Conservation (phyloP, 2,797 vertebrate genomes). For the Labroides dimidiatus region DNA sequence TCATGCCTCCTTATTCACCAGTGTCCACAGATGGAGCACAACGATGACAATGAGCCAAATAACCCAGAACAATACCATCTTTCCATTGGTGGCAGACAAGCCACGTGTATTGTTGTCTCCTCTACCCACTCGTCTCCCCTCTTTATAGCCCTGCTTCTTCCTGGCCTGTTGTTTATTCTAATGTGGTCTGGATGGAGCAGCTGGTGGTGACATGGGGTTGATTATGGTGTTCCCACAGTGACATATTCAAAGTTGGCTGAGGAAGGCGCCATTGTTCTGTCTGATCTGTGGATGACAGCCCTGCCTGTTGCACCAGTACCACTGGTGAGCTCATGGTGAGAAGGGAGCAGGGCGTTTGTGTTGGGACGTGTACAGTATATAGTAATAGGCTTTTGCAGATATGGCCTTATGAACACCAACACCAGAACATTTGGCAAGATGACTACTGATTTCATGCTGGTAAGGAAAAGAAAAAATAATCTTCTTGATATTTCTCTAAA, state of each 20-base stretch:
- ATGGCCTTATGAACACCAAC: not conserved
- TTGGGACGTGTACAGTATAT: slow-evolving; percentile 27
- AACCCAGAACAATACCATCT: slow-evolving; percentile 72
- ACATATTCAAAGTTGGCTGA: slow-evolving; percentile 76
- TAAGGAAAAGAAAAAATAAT: too few species aligned
- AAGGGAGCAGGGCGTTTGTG: slow-evolving; percentile 50
- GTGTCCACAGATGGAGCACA: slow-evolving; percentile 64
- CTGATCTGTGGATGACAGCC: slow-evolving; percentile 85
- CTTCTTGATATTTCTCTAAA: too few species aligned
- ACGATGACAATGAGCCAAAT: slow-evolving; percentile 64
- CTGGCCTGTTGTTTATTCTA: slow-evolving; percentile 77
- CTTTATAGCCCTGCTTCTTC: slow-evolving; percentile 66
- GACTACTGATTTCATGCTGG: too few species aligned
- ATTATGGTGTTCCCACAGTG: slow-evolving; percentile 84
- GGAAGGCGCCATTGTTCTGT: slow-evolving; percentile 76
- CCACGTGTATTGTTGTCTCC: slow-evolving; percentile 63
- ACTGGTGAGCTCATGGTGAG: slow-evolving; percentile 62
- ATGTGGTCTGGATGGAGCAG: slow-evolving; percentile 79
- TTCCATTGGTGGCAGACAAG: slow-evolving; percentile 54
- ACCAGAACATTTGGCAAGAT: too few species aligned
- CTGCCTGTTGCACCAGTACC: slow-evolving; percentile 84
- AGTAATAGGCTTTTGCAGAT: slow-evolving; percentile 2
- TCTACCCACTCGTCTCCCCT: slow-evolving; percentile 64
- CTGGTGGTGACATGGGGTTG: slow-evolving; percentile 85
- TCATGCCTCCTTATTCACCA: slow-evolving; percentile 54